Percentiles rank a stretch among this genome's conserved stretches.
phyloP scores from a whole-genome alignment of 2,888 invertebrate species.

The Yponomeuta malinellus region DNA sequence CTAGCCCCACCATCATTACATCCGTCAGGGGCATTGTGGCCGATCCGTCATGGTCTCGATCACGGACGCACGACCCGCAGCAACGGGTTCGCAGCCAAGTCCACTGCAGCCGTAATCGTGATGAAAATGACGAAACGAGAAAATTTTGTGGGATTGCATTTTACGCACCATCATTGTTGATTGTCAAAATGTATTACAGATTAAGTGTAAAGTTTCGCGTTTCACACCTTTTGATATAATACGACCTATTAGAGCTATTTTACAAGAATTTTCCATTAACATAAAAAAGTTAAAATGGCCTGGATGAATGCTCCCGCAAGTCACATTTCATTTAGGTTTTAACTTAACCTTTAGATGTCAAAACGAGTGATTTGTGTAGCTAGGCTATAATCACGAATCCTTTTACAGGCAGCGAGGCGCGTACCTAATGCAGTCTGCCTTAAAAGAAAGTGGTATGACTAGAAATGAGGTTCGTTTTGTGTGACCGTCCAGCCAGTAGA shows the following conservation, averaged over 20 bases:
- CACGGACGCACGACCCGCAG: slow-evolving; percentile 45
- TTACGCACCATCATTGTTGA: slow-evolving; percentile 23
- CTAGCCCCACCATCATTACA: slow-evolving; percentile 29
- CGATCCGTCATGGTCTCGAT: slow-evolving; percentile 58
- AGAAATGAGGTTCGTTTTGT: not conserved
- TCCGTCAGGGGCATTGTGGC: slow-evolving; percentile 46
- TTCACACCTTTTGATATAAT: no score
- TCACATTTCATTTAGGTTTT: no score
- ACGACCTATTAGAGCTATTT: no score
- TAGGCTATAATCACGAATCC: not conserved
- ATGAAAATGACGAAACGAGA: slow-evolving; percentile 49
- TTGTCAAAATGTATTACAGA: slow-evolving; percentile 25
- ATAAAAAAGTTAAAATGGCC: no score
- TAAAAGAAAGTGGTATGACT: not conserved
- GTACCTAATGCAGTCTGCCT: not conserved
- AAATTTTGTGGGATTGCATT: slow-evolving; percentile 40
- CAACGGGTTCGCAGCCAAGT: slow-evolving; percentile 28
- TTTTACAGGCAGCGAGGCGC: not conserved
- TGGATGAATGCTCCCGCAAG: no score
- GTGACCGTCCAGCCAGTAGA: not conserved
- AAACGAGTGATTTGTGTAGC: no score
- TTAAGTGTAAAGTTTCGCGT: no score
- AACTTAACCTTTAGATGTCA: no score
- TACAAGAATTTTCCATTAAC: no score
- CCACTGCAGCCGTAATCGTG: slow-evolving; percentile 40